A percentile compares a stretch with the other conserved stretches of the same genome.
These are phyloP conservation scores for Psilopsiagon aurifrons DNA, from an alignment of 2,113 vertebrate genomes.

Conservation along the genomic window DNA sequence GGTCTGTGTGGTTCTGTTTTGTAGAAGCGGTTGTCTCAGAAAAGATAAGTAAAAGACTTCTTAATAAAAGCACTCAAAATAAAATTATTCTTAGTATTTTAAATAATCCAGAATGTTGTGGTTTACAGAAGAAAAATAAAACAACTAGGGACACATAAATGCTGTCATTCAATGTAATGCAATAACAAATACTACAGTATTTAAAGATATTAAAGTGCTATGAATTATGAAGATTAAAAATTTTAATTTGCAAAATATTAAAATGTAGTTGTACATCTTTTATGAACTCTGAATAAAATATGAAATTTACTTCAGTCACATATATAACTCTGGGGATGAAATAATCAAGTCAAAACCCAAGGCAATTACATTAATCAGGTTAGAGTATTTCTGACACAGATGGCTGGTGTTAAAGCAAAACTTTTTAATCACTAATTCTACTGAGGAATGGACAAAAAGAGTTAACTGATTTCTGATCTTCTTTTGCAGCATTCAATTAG, in stretches of 20 bases:
- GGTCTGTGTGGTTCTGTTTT: background rate
- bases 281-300: slow-evolving; percentile 9
- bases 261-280: background rate
- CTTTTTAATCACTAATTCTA: background rate
- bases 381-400: background rate
- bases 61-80: background rate
- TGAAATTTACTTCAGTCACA: background rate
- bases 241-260: background rate
- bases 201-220: background rate
- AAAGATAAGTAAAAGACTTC: background rate
- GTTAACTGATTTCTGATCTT: background rate
- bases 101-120: background rate
- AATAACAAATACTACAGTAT: background rate
- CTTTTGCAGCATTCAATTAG: background rate
- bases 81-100: background rate
- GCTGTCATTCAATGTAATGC: background rate
- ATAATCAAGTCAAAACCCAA: background rate
- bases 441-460: background rate
- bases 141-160: background rate
- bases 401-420: background rate
- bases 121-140: background rate
- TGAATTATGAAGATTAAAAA: background rate
- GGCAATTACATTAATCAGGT: background rate
- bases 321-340: background rate
- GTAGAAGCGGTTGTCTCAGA: background rate